These are phyloP conservation scores for Bimastos eiseni DNA, from an alignment of 2,888 invertebrate species.

Conservation along the genomic window DNA sequence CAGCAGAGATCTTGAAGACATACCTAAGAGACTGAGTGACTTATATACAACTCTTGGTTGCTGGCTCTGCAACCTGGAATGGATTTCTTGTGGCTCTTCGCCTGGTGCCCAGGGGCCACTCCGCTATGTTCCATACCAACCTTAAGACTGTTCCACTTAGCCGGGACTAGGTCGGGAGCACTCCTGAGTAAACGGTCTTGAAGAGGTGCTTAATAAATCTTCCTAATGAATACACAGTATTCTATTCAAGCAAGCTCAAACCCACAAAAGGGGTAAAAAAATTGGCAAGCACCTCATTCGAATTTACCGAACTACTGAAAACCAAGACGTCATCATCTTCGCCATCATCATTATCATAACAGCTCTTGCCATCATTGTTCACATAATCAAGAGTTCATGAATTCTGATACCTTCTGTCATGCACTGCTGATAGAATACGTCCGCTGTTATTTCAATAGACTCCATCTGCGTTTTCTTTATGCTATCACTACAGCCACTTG, in stretches of 20 bases:
- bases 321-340: no score
- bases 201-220: no score
- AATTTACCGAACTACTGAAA: not conserved
- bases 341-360: not conserved
- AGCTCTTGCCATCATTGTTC: not conserved
- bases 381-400: not conserved
- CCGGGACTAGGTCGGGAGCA: no score
- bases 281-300: not conserved
- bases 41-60: no score
- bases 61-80: no score
- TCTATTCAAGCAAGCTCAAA: no score
- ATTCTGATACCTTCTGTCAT: not conserved
- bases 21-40: not conserved
- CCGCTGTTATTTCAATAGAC: not conserved
- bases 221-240: no score
- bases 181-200: no score
- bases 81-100: no score
- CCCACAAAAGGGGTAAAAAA: not conserved
- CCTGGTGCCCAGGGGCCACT: no score
- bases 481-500: not conserved
- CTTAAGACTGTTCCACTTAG: no score
- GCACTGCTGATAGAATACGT: not conserved
- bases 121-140: no score
- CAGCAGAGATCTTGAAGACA: not conserved
- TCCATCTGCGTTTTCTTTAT: conserved; percentile 6